Evolutionary conservation across 2,888 invertebrate species (phyloP).

Genomic region (Melanophora roralis): DNA sequence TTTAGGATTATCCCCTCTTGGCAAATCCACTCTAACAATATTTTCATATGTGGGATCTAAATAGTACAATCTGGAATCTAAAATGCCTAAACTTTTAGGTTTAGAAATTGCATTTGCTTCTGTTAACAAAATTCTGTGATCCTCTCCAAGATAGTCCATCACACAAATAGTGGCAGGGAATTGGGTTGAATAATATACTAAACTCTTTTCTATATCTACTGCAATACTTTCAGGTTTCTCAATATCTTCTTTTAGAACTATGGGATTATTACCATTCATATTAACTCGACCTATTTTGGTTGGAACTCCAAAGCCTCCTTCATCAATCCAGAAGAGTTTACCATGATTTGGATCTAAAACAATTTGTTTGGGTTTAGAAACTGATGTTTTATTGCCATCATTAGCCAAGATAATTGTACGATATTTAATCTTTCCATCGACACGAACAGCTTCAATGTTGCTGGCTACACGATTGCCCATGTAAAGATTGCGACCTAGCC

Average conservation of each 20-base stretch:
- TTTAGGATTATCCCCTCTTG: constrained; percentile 86
- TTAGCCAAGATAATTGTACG: constrained; percentile 92
- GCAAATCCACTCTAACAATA: constrained; percentile 89
- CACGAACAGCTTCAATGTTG: constrained; percentile 92
- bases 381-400: constrained; percentile 89
- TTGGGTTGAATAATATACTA: constrained; percentile 92
- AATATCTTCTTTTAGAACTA: constrained; percentile 84
- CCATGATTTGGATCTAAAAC: constrained; percentile 96
- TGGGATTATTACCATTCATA: constrained; percentile 93
- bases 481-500: constrained; percentile 96
- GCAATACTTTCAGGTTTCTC: constrained; percentile 90
- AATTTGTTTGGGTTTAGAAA: constrained; percentile 91
- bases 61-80: constrained; percentile 89
- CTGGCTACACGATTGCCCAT: constrained; percentile 93
- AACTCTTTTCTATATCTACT: constrained; percentile 88
- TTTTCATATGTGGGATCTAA: constrained; percentile 94
- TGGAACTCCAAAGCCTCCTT: constrained; percentile 93
- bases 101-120: constrained; percentile 84
- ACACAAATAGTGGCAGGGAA: constrained; percentile 84
- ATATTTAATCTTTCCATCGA: constrained; percentile 90
- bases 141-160: constrained; percentile 85
- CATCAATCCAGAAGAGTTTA: constrained; percentile 96
- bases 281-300: constrained; percentile 93
- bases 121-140: constrained; percentile 82
- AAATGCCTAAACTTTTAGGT: constrained; percentile 89